These are phyloP conservation scores for Drosophila suboccidentalis DNA, from an alignment of 2,888 invertebrate species.

Conservation along the genomic window DNA sequence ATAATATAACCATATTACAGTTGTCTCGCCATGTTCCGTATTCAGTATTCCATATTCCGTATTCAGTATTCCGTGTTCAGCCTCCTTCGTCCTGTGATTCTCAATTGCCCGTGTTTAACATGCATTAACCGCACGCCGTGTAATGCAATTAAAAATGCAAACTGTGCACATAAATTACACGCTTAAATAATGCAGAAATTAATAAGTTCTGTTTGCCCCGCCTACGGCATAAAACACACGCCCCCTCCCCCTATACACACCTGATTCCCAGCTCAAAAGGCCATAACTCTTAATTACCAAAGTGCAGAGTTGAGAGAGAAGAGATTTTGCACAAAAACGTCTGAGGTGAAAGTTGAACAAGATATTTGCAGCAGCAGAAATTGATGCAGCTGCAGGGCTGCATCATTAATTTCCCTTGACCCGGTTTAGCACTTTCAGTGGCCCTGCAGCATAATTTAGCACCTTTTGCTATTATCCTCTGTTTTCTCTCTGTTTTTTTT, in stretches of 20 bases:
- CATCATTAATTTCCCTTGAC: constrained; percentile 70
- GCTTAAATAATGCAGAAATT: constrained; percentile 80
- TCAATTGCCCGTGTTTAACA: constrained; percentile 73
- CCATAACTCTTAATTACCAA: constrained; percentile 74
- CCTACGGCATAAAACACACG: constrained; percentile 21
- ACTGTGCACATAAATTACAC: constrained; percentile 76
- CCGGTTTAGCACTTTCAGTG: constrained; percentile 45
- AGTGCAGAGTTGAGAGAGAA: constrained; percentile 35
- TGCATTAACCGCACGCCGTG: constrained; percentile 74
- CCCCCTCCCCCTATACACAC: not conserved
- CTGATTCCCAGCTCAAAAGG: constrained; percentile 9
- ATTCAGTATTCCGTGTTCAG: not conserved
- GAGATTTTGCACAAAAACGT: constrained; percentile 30
- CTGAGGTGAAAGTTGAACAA: constrained; percentile 39
- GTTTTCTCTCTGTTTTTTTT: not conserved
- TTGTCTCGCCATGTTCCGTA: constrained; percentile 25
- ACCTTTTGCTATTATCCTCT: constrained; percentile 40
- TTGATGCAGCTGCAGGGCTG: constrained; percentile 40
- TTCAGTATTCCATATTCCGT: not conserved
- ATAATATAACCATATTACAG: constrained; percentile 56
- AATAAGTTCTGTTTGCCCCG: constrained; percentile 69
- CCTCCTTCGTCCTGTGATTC: constrained; percentile 13
- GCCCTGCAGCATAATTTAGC: constrained; percentile 44
- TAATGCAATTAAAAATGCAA: constrained; percentile 78
- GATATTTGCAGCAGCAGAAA: constrained; percentile 32